phyloP scores from a whole-genome alignment of 2,797 vertebrate genomes.

The Acanthiza pusilla region DNA sequence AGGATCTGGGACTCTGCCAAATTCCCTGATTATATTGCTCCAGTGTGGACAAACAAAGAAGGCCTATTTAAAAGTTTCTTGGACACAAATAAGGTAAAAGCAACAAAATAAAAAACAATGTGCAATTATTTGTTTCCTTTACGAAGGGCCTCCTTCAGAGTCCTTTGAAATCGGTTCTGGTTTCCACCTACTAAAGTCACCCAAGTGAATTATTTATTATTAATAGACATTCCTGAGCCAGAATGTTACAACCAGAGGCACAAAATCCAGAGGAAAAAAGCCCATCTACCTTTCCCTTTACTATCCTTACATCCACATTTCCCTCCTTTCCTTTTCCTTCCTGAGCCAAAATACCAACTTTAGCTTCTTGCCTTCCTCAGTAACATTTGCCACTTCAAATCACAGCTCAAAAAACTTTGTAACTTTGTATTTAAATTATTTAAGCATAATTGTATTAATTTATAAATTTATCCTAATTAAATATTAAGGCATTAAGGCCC shows the following conservation, averaged over 20 bases:
- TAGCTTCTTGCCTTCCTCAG: not conserved
- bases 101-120: slow-evolving; percentile 29
- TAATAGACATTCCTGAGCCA: slow-evolving; percentile 21
- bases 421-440: not conserved
- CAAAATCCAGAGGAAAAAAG: not conserved
- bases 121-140: slow-evolving; percentile 51
- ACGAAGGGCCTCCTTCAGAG: not conserved
- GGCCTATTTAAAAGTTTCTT: slow-evolving; percentile 43
- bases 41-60: slow-evolving; percentile 51
- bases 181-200: slow-evolving; percentile 9
- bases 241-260: not conserved
- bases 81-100: slow-evolving; percentile 22
- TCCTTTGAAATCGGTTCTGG: slow-evolving; percentile 16
- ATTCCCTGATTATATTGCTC: slow-evolving; percentile 14
- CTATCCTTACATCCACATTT: not conserved
- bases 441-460: not conserved
- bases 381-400: not conserved
- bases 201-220: slow-evolving; percentile 8
- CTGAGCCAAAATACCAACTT: not conserved
- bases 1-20: slow-evolving; percentile 48
- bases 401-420: not conserved
- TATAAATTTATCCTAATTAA: not conserved
- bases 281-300: not conserved
- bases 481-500: not conserved
- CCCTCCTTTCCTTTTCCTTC: not conserved